Evolutionary conservation across 2,797 vertebrate species (phyloP).

Genomic region (Darevskia nairensis): DNA sequence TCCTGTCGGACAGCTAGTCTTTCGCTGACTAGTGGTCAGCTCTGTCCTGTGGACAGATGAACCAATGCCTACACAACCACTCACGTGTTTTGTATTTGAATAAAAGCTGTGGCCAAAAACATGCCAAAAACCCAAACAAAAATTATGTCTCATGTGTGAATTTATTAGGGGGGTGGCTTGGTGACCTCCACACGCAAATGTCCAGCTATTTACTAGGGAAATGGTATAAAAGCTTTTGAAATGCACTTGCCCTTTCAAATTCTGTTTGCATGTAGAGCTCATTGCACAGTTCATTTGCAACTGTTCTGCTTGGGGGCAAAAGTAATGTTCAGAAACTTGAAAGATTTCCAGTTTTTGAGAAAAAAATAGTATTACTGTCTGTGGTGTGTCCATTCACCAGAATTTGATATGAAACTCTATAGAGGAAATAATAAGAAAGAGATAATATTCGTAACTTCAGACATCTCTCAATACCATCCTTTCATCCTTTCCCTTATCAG

Average conservation of each 20-base stretch:
- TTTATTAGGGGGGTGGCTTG: too few species aligned
- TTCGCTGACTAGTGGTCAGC: too few species aligned
- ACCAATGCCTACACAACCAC: too few species aligned
- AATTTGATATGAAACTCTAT: not conserved
- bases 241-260: not conserved
- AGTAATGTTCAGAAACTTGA: slow-evolving; percentile 49
- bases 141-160: too few species aligned
- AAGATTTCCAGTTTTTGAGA: slow-evolving; percentile 41
- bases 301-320: slow-evolving; percentile 36
- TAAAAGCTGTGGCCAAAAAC: too few species aligned
- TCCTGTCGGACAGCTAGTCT: too few species aligned
- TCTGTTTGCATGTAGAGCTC: slow-evolving; percentile 31
- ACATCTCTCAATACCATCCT: not conserved
- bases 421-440: slow-evolving; percentile 18
- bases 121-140: too few species aligned
- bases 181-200: too few species aligned
- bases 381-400: slow-evolving; percentile 5
- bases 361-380: slow-evolving; percentile 3
- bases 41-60: too few species aligned
- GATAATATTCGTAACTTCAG: not conserved
- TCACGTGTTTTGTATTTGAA: too few species aligned
- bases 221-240: slow-evolving; percentile 46
- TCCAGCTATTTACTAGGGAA: not conserved
- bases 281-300: not conserved
- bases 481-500: not conserved